Evolutionary conservation across 2,888 invertebrate species (phyloP).

Genomic region (Mystacides longicornis): DNA sequence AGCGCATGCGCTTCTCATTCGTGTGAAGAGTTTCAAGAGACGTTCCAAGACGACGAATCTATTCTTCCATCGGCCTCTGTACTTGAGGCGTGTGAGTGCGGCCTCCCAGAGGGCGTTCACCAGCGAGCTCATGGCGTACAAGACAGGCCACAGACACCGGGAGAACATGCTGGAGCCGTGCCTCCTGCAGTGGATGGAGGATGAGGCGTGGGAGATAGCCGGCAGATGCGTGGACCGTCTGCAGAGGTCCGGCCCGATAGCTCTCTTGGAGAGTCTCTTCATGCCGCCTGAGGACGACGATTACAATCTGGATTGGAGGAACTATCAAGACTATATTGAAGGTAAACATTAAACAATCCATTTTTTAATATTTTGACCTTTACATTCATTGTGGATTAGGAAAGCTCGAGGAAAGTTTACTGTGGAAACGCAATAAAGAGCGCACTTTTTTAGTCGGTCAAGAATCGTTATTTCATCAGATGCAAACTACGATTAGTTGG

Average conservation of each 20-base stretch:
- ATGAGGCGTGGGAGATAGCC: conserved; percentile 53
- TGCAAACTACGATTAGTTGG: too few relatives aligned
- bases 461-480: too few relatives aligned
- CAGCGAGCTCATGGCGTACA: conserved; percentile 10
- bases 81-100: conserved; percentile 19
- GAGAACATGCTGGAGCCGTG: conserved; percentile 35
- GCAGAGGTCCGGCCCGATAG: conserved; percentile 40
- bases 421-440: too few relatives aligned
- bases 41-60: conserved; percentile 12
- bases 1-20: too few relatives aligned
- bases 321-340: conserved; percentile 16
- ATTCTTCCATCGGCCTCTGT: conserved; percentile 23
- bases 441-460: too few relatives aligned
- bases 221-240: conserved; percentile 53
- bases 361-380: too few relatives aligned
- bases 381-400: too few relatives aligned
- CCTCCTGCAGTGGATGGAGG: conserved; percentile 56
- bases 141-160: conserved; percentile 1
- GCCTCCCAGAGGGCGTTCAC: conserved; percentile 9
- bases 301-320: conserved; percentile 22
- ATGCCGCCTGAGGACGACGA: conserved; percentile 41
- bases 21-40: not conserved
- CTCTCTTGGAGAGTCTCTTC: conserved; percentile 62
- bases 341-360: conserved; percentile 10
- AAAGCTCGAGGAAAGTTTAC: too few relatives aligned